Conservation (phyloP, 2,113 vertebrate species). For the Gobio gobio region DNA sequence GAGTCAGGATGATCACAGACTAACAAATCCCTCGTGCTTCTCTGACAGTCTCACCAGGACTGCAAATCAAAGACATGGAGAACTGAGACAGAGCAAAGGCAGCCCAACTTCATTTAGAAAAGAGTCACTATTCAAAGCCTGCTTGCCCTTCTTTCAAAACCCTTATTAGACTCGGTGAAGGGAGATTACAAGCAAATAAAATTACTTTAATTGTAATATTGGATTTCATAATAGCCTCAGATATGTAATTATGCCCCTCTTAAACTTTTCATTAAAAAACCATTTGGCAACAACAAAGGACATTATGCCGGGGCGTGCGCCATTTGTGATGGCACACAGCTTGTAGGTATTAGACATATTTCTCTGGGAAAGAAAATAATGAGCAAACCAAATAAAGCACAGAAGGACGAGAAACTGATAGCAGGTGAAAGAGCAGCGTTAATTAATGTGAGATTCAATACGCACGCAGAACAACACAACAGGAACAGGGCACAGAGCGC, state of each 20-base stretch:
- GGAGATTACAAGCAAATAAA: constrained; percentile 83
- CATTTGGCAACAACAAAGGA: constrained; percentile 71
- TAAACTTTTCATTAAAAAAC: constrained; percentile 76
- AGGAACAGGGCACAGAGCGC: constrained; percentile 18
- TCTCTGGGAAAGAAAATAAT: constrained; percentile 72
- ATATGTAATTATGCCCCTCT: constrained; percentile 77
- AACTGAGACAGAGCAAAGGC: background rate
- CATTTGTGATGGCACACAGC: constrained; percentile 65
- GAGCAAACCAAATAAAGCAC: constrained; percentile 64
- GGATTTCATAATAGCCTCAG: constrained; percentile 76
- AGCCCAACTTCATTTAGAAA: constrained; percentile 67
- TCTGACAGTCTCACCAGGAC: constrained; percentile 71
- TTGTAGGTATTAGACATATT: constrained; percentile 71
- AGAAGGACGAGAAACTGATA: constrained; percentile 58
- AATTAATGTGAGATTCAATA: constrained; percentile 69
- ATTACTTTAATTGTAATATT: constrained; percentile 79
- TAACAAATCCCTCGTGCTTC: constrained; percentile 74
- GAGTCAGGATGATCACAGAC: constrained; percentile 76
- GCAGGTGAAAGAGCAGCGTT: constrained; percentile 72
- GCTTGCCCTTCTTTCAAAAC: constrained; percentile 73
- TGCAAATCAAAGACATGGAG: constrained; percentile 49
- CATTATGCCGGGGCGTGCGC: constrained; percentile 65
- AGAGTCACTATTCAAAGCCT: constrained; percentile 68
- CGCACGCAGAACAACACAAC: constrained; percentile 38
- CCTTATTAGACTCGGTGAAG: constrained; percentile 75